A percentile compares a stretch with the other conserved stretches of the same genome.
phyloP scores from a whole-genome alignment of 2,797 vertebrate genomes.

The Emydoidea blandingii region DNA sequence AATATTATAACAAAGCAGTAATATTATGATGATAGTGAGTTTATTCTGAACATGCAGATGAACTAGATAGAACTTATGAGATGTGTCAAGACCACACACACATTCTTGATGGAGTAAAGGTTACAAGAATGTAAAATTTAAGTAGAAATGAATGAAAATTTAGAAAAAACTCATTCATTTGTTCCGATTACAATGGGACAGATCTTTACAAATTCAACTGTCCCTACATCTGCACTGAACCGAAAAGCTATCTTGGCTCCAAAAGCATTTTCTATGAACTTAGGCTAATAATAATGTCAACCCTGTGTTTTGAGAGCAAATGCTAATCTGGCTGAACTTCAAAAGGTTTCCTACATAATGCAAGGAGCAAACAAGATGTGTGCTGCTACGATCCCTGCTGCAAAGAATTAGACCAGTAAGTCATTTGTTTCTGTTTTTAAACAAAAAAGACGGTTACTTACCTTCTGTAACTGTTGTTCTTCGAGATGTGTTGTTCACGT shows the following conservation, averaged over 20 bases:
- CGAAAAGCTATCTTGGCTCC: not conserved
- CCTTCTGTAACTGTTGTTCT: no score
- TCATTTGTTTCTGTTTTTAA: not conserved
- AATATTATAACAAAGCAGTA: not conserved
- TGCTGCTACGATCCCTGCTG: not conserved
- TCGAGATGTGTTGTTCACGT: no score
- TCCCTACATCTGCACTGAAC: not conserved
- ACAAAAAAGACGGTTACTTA: no score
- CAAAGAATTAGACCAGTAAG: not conserved
- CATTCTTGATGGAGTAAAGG: not conserved
- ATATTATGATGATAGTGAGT: not conserved
- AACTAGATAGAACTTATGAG: conserved; percentile 34
- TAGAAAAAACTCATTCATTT: not conserved
- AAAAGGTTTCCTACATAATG: not conserved
- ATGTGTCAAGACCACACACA: not conserved
- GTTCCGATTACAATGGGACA: not conserved
- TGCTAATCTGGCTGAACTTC: not conserved
- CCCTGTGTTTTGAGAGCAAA: not conserved
- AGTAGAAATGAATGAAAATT: not conserved
- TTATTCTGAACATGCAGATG: not conserved
- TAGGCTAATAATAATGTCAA: not conserved
- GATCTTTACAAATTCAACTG: not conserved
- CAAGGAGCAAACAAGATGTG: not conserved
- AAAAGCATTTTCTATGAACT: not conserved
- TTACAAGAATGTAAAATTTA: conserved; percentile 22